These are phyloP conservation scores for Diabrotica balteata DNA, from an alignment of 2,888 invertebrate species.

Conservation along the genomic window DNA sequence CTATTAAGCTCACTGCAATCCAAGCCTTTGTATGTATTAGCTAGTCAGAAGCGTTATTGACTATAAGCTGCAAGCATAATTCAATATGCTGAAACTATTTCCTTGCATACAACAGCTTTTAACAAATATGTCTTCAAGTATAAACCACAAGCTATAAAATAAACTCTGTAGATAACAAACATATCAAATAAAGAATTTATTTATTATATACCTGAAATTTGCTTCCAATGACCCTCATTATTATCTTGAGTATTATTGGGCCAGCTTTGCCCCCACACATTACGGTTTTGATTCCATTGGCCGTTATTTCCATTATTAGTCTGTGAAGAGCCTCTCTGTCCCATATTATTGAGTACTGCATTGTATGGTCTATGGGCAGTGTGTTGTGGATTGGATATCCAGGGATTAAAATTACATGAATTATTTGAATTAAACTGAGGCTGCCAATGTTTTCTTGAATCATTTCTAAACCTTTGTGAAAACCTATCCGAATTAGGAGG, in stretches of 20 bases:
- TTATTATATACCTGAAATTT: slow-evolving; percentile 9
- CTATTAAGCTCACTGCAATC: no score
- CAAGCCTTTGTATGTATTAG: no score
- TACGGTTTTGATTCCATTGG: background rate
- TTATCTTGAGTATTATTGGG: slow-evolving; percentile 11
- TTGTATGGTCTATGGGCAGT: background rate
- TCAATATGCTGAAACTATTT: no score
- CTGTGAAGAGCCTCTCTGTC: no score
- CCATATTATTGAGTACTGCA: background rate
- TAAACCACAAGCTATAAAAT: no score
- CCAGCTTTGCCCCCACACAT: no score
- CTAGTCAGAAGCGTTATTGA: no score
- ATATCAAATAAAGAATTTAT: background rate
- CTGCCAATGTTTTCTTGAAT: slow-evolving; percentile 18
- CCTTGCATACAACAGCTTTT: no score
- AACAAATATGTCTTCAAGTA: no score
- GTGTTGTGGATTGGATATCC: slow-evolving; percentile 1
- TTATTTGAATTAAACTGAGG: slow-evolving; percentile 17
- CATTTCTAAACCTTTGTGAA: slow-evolving; percentile 14
- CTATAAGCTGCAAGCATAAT: no score
- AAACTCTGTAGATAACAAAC: no score
- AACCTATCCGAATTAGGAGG: slow-evolving; percentile 7
- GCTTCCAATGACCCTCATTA: slow-evolving; percentile 13
- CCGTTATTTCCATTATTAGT: slow-evolving; percentile 4
- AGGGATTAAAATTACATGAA: background rate